A percentile compares a stretch with the other conserved stretches of the same genome.
Evolutionary conservation across 2,797 vertebrate species (phyloP).

Genomic region (Morus bassanus): DNA sequence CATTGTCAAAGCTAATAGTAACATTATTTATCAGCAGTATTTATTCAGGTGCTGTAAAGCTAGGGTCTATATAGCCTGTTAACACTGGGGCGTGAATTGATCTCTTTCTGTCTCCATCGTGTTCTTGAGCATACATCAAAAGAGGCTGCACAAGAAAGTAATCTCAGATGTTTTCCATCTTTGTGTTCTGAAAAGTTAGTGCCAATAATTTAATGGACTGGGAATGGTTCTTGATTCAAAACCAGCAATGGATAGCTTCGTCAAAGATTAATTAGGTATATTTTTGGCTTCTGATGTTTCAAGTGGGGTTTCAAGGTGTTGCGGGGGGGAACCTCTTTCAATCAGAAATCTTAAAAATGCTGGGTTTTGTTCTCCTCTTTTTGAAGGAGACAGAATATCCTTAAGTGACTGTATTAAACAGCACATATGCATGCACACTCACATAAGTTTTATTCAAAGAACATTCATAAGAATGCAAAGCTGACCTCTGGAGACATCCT

Average conservation of each 20-base stretch:
- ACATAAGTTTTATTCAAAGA: neutral
- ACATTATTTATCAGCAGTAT: neutral
- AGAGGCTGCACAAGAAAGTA: neutral
- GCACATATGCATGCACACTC: accelerated
- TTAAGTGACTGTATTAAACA: neutral
- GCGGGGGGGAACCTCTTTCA: neutral
- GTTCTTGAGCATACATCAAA: neutral
- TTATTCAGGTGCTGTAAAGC: neutral
- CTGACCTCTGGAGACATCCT: neutral
- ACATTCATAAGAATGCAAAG: neutral
- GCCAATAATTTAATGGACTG: neutral
- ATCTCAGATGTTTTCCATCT: neutral
- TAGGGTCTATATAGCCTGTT: neutral
- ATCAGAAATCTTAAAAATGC: neutral
- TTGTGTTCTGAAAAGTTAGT: neutral
- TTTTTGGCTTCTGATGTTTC: neutral
- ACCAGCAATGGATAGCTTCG: neutral
- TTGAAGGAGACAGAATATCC: neutral
- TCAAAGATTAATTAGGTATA: neutral
- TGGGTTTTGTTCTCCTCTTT: neutral
- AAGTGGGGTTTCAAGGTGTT: neutral
- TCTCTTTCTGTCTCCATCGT: neutral
- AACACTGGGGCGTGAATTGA: neutral
- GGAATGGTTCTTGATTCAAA: neutral
- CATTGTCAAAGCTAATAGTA: neutral